These are phyloP conservation scores for Epirrhoe tristata DNA, from an alignment of 2,888 invertebrate genomes.

Conservation along the genomic window DNA sequence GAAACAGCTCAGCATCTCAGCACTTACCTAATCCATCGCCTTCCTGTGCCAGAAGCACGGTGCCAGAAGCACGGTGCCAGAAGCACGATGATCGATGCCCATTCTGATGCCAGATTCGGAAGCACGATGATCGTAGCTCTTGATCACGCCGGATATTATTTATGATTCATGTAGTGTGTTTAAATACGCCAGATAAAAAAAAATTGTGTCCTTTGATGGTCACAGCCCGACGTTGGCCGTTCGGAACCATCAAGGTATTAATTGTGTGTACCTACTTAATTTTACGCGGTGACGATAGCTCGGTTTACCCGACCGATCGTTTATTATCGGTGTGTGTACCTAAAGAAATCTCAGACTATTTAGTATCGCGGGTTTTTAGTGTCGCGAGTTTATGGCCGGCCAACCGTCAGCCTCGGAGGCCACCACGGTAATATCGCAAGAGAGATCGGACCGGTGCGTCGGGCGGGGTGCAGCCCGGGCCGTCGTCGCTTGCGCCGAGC, in stretches of 20 bases:
- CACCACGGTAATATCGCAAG: not conserved
- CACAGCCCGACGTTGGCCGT: no score
- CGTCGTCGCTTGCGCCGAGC: slow-evolving; percentile 20
- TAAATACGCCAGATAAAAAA: no score
- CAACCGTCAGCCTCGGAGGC: not conserved
- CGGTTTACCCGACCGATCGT: no score
- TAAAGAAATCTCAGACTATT: no score
- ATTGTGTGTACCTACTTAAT: no score
- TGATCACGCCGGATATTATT: not conserved
- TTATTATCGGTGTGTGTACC: no score
- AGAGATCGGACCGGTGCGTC: not conserved
- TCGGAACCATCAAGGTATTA: no score
- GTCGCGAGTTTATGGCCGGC: no score
- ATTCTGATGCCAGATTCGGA: not conserved
- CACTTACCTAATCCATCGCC: not conserved
- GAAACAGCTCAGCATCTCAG: not conserved
- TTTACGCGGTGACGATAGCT: no score
- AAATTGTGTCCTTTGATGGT: no score
- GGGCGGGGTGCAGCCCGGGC: not conserved
- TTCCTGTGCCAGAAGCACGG: not conserved
- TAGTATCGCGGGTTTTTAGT: no score
- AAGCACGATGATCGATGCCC: not conserved
- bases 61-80: not conserved
- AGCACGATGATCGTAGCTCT: not conserved
- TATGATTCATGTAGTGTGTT: no score